Percentiles rank a stretch among this genome's conserved stretches.
phyloP scores from a whole-genome alignment of 1,140 invertebrate genomes.

The Matsumurasca onukii region DNA sequence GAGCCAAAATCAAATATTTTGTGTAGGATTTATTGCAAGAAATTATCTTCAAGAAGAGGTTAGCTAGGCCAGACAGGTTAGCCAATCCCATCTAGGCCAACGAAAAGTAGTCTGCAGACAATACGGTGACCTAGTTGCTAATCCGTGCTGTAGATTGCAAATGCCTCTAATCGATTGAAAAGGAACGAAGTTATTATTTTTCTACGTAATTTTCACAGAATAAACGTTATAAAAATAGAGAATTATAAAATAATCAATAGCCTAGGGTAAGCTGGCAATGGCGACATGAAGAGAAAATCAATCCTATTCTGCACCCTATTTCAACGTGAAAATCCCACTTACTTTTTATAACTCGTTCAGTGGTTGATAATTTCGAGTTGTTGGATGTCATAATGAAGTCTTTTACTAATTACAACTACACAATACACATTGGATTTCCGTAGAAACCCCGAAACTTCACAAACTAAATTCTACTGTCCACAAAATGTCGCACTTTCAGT shows the following conservation, averaged over 20 bases:
- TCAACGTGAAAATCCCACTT: slow-evolving; percentile 48
- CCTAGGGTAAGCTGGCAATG: slow-evolving; percentile 38
- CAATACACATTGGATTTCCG: slow-evolving; percentile 40
- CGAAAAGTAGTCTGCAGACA: slow-evolving; percentile 7
- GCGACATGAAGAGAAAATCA: slow-evolving; percentile 41
- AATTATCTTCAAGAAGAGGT: neutral
- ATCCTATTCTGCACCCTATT: slow-evolving; percentile 26
- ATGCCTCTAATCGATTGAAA: too few relatives aligned
- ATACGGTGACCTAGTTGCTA: slow-evolving; percentile 23
- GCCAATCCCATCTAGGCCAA: slow-evolving; percentile 26
- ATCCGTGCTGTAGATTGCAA: too few relatives aligned
- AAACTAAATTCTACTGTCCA: slow-evolving; percentile 35
- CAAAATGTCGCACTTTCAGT: slow-evolving; percentile 34
- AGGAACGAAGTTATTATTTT: too few relatives aligned
- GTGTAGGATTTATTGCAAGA: neutral
- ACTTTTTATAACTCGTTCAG: slow-evolving; percentile 73
- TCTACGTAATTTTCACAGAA: neutral
- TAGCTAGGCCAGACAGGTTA: slow-evolving; percentile 24
- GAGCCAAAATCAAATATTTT: too few relatives aligned
- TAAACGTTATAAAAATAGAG: neutral
- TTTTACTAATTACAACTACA: slow-evolving; percentile 34
- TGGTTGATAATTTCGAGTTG: slow-evolving; percentile 66
- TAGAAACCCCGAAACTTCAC: slow-evolving; percentile 37
- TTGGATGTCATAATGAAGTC: slow-evolving; percentile 56
- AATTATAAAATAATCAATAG: slow-evolving; percentile 38